phyloP scores from a whole-genome alignment of 2,113 vertebrate genomes.

The Paramisgurnus dabryanus region DNA sequence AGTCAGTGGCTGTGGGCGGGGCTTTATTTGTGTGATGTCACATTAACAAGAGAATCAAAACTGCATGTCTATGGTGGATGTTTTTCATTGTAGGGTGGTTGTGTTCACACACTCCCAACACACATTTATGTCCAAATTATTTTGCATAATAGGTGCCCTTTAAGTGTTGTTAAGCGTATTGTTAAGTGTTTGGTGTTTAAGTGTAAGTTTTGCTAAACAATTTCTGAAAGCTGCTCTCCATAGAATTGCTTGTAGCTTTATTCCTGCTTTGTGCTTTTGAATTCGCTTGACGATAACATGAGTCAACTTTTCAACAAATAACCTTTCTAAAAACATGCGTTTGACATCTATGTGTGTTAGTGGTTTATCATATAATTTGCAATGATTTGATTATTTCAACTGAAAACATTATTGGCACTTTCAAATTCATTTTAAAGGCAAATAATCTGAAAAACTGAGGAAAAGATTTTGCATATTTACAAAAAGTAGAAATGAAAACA shows the following conservation, averaged over 20 bases:
- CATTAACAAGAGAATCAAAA: too few species aligned
- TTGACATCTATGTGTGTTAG: background rate
- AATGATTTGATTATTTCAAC: background rate
- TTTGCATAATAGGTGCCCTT: background rate
- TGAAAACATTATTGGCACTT: too few species aligned
- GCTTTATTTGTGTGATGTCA: too few species aligned
- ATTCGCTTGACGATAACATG: constrained; percentile 39
- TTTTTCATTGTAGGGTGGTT: too few species aligned
- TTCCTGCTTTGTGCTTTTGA: constrained; percentile 54
- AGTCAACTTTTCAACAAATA: constrained; percentile 56
- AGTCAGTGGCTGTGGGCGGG: too few species aligned
- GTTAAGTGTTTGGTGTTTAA: background rate
- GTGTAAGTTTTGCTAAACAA: background rate
- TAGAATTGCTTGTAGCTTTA: constrained; percentile 59
- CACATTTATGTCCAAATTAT: too few species aligned
- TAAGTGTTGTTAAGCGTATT: background rate
- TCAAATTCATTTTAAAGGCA: background rate
- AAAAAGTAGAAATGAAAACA: background rate
- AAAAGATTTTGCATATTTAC: background rate
- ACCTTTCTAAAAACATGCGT: background rate
- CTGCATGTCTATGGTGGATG: too few species aligned
- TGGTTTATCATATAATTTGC: background rate
- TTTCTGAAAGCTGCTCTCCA: constrained; percentile 51
- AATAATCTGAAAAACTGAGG: background rate
- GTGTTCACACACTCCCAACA: too few species aligned